These are phyloP conservation scores for pig (Sus scrofa) DNA, from an alignment of 2,113 vertebrate genomes.

Conservation along the genomic window DNA sequence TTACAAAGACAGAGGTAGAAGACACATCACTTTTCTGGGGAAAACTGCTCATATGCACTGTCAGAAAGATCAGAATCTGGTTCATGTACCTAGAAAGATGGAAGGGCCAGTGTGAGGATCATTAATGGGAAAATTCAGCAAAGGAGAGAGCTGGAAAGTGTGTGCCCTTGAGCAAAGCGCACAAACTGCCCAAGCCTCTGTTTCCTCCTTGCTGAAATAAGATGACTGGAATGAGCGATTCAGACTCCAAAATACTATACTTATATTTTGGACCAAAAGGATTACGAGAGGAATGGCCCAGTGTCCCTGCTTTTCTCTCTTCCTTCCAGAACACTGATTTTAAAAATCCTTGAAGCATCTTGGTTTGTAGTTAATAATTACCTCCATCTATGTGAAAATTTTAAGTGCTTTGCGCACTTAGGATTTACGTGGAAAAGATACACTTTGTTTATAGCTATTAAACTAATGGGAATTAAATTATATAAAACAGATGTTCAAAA, in stretches of 20 bases:
- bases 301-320: background rate
- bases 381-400: background rate
- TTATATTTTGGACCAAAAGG: background rate
- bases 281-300: background rate
- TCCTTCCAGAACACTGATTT: background rate
- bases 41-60: background rate
- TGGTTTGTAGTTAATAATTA: background rate
- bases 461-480: conserved; percentile 17
- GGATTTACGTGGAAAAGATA: background rate
- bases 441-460: conserved; percentile 14
- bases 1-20: conserved; percentile 4
- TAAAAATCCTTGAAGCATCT: background rate
- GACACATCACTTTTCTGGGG: background rate
- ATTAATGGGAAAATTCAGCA: background rate
- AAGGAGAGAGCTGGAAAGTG: background rate
- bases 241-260: background rate
- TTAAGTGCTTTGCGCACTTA: background rate
- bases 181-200: background rate
- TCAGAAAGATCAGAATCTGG: background rate
- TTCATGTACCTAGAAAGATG: background rate
- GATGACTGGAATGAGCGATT: background rate
- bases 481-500: background rate
- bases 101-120: too few relatives aligned
- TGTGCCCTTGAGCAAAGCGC: background rate
- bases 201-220: background rate